Percentiles rank a stretch among this genome's conserved stretches.
Conservation (phyloP, 2,113 vertebrate species). For the Irena cyanogastra region DNA sequence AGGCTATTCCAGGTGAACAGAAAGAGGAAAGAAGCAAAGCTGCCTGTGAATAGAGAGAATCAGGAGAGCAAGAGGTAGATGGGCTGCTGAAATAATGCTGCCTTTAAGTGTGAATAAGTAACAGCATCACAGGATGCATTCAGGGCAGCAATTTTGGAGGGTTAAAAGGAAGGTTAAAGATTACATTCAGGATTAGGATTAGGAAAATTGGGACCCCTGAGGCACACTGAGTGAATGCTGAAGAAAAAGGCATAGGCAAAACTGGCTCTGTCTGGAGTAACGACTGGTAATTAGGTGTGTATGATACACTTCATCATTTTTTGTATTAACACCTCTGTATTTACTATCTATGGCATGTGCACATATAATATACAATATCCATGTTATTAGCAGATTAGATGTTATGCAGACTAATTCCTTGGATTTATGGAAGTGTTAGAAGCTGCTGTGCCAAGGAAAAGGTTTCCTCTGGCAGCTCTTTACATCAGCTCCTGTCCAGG, state of each 20-base stretch:
- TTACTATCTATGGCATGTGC: neutral
- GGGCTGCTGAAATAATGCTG: conserved; percentile 8
- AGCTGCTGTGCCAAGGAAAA: neutral
- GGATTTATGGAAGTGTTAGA: neutral
- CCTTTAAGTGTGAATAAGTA: conserved; percentile 30
- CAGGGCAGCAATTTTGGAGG: neutral
- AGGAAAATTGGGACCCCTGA: neutral
- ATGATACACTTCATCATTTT: neutral
- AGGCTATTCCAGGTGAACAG: conserved; percentile 1
- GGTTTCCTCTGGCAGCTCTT: conserved; percentile 1
- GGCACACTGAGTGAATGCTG: neutral
- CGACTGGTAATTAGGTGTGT: neutral
- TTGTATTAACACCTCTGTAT: neutral
- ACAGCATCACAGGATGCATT: neutral
- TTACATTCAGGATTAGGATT: conserved; percentile 20
- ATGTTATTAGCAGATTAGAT: neutral
- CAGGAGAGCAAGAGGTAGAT: conserved; percentile 26
- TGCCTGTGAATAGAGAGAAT: conserved; percentile 40
- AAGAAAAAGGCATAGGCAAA: neutral
- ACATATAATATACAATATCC: fast-evolving
- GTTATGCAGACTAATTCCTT: neutral
- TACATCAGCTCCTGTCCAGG: neutral
- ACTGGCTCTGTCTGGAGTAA: neutral
- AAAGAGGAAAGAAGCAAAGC: neutral
- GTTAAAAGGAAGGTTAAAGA: conserved; percentile 17